Base-by-base conservation (phyloP, 1,140 invertebrate species). In the Magallana ariakensis region DNA sequence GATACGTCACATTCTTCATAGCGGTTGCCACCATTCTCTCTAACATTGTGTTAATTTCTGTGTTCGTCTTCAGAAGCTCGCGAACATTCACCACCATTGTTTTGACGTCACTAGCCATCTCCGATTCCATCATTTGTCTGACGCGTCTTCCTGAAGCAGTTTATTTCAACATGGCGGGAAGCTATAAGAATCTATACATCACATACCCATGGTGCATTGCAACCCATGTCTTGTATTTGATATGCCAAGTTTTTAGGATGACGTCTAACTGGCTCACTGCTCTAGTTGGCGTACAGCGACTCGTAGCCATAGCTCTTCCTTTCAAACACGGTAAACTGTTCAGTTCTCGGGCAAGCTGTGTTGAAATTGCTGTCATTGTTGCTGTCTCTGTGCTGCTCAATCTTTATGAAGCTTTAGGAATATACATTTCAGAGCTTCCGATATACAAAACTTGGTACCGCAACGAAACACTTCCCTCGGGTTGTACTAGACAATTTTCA, bases 201-300 rank as follows among this genome's bases (percentile, higher is more conserved):
- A 22, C 66, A 19, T 84, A 62, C 19, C 7, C 33, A n/a, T 88
- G 87, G 87, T 88, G 87, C 57, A 86, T 84, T 9, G 26, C 75
- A 7, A 22, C 60, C 56, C 82, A 75, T 9, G 56, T 86, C 5
- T 54, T 88, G 19, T 80, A 75, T n/a, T 15, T 84, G 15, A 66
- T 88, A 11, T 66, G 86, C 16, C 54, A 84, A 7, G 62, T 84
- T 19, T 81, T 62, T 7, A 66, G 87, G 19, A 83, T 62, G 19
- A 66, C 82, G 22, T 88, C 87, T 13, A 88, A 88, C 57, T 88
- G 87, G 87, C 84, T 86, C n/a, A 88, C 87, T 6, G 87, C 83
- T n/a, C 19, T 86, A 6, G 33, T 88, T n/a, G 87, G 87, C 22
- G n/a, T 86, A 13, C 85, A 88, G 10, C 85, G 87, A 11, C 80